phyloP scores from a whole-genome alignment of 2,888 invertebrate species.

The Synergus umbraculus region DNA sequence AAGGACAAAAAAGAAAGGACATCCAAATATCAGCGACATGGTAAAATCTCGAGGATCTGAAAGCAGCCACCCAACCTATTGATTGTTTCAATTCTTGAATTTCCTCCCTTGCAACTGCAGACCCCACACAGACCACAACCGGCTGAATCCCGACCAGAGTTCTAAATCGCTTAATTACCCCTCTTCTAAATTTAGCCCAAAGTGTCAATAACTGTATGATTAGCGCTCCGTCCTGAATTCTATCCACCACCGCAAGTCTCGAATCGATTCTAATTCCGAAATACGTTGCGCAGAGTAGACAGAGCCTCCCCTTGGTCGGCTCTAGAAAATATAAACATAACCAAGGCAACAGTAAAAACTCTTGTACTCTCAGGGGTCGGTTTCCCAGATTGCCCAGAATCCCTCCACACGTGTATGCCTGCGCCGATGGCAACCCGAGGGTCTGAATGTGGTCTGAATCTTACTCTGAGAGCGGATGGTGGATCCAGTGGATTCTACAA shows the following conservation, averaged over 20 bases:
- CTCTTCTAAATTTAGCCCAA: conserved; percentile 33
- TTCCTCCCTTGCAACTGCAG: conserved; percentile 4
- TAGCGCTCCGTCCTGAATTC: conserved; percentile 1
- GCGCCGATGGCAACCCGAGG: conserved; percentile 6
- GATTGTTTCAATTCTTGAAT: conserved; percentile 33
- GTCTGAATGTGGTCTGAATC: not conserved
- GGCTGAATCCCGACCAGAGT: conserved; percentile 27
- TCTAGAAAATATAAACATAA: conserved; percentile 40
- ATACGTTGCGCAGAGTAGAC: conserved; percentile 35
- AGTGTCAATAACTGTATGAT: conserved; percentile 30
- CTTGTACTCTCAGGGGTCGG: conserved; percentile 19
- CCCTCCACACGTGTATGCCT: conserved; percentile 25
- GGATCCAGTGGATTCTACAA: conserved; percentile 5
- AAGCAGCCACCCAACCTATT: conserved; percentile 23
- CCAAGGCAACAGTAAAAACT: conserved; percentile 39
- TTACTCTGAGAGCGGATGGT: not conserved
- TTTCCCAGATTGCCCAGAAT: conserved; percentile 19
- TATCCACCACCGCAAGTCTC: conserved; percentile 9
- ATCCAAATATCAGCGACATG: not conserved
- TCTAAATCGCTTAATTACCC: conserved; percentile 11
- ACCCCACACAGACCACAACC: not conserved
- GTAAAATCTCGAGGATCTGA: not conserved
- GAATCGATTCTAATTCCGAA: conserved; percentile 41
- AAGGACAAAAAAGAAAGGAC: not conserved
- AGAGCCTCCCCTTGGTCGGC: conserved; percentile 25